Evolutionary conservation across 2,888 invertebrate genomes (phyloP), one percentile per base, ranked within the genome.

Genomic region (Nomada fucata): DNA sequence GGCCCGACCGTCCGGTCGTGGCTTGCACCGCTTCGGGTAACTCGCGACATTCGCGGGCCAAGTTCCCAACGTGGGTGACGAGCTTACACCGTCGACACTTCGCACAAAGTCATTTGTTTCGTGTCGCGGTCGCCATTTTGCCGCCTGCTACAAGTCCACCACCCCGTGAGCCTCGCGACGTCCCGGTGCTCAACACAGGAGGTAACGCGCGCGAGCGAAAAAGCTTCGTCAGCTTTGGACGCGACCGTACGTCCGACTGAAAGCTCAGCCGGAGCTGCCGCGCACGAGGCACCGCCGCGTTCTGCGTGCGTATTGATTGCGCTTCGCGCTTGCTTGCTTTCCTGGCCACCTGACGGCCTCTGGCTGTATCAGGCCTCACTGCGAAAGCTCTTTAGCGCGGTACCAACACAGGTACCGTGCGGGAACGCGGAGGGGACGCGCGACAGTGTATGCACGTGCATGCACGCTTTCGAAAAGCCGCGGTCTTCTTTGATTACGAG

Each of bases 231-330:
- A 91, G 89, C 90, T 90, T 89, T 86, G 86, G 84, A 84, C 90
- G 91, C 89, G 86, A 88, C 74, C 89, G 86, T 89, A 88, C 86
- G 86, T 89, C 90, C 86, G 85, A 91, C 91, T 91, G 91, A 91
- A 91, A 91, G 90, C 91, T 90, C 89, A 71, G 59, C 68, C 67
- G 69, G 71, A 74, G 65, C 69, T 80, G 84, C 74, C 80, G 85
- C 86, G 86, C 89, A 88, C 89, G 89, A 84, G 89, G 80, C 76
- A 82, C 79, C 70, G 76, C 76, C 86, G 82, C 87, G 76, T 82
- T 84, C 75, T 71, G 80, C 85, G 77, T 52, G 55, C 82, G 84
- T 86, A 87, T 87, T 87, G 87, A 87, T 87, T 87, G 67, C 76
- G 77, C 79, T 71, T 69, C 68, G 79, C 71, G 57, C 61, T 67